Base-by-base conservation (phyloP, 2,113 vertebrate genomes). In the Lagopus leucura region DNA sequence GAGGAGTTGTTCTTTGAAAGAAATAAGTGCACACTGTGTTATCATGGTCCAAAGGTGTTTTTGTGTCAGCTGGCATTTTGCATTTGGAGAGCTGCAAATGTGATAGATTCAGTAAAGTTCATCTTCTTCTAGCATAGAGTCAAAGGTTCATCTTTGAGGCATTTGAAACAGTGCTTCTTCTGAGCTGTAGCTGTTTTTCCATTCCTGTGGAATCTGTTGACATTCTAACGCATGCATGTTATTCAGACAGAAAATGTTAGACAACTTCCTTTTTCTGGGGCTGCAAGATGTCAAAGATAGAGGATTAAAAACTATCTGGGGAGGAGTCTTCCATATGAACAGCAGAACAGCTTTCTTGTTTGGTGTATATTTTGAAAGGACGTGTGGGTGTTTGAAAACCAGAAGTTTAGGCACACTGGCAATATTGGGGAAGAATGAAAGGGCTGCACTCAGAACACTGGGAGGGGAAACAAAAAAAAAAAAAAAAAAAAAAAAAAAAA, bases 141-240 rank as follows among this genome's bases (percentile, higher is more conserved):
- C 45, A 10, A 27, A 55, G 47, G 28, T 55, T 85, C n/a, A 22
- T 45, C 20, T 63, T 17, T 17, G 0, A 16, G 13, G 15, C 36
- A 5, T 52, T 52, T 52, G 45, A 52, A 32, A 43, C 22, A 11
- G 6, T 3, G 2, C 43, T 30, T 15, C 6, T 40, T 18, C 28
- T 7, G 24, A 43, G 43, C 72, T 60, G 4, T 12, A 43, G 43
- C 72, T 60, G 3, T 15, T 76, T 50, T 48, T 48, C 30, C 10
- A 19, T 24, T 58, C 52, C 24, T 6, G 18, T 50, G 72, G 40
- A 58, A 40, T 50, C 17, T 13, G 18, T 14, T 57, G 61, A 24
- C 6, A 1, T 14, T 12, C 28, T 34, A 15, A 42, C 3, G 5
- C 9, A 11, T 4, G 8, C 4, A 28, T 19, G 25, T 40, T 28